These are phyloP conservation scores for Panorpa germanica DNA, from an alignment of 2,888 invertebrate species.

Conservation along the genomic window DNA sequence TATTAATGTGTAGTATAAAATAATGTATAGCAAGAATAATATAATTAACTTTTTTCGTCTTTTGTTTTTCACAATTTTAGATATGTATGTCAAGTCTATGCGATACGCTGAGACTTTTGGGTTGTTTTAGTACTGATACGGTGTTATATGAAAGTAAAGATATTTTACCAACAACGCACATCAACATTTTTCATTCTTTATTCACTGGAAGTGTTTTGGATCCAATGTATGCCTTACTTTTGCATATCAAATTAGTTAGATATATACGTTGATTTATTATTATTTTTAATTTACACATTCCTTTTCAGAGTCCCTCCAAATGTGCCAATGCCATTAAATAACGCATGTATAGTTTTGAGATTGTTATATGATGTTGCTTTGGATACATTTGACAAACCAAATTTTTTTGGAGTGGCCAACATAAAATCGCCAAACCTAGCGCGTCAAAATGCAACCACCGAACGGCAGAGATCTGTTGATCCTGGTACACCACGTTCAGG, in stretches of 20 bases:
- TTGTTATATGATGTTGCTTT: slow-evolving; percentile 87
- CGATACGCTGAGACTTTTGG: slow-evolving; percentile 78
- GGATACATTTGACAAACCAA: slow-evolving; percentile 85
- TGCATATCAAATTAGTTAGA: slow-evolving; percentile 11
- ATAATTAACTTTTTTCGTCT: slow-evolving; percentile 8
- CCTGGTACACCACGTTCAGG: slow-evolving; percentile 30
- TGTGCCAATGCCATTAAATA: slow-evolving; percentile 60
- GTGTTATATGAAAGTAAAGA: slow-evolving; percentile 27
- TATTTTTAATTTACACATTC: slow-evolving; percentile 5
- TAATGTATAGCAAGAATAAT: no score
- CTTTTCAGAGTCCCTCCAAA: slow-evolving; percentile 41
- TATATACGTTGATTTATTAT: slow-evolving; percentile 7
- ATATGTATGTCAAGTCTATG: slow-evolving; percentile 88
- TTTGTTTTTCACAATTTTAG: slow-evolving; percentile 23
- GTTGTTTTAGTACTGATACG: slow-evolving; percentile 56
- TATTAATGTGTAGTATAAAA: slow-evolving; percentile 24
- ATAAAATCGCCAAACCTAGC: slow-evolving; percentile 44
- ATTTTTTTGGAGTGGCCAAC: slow-evolving; percentile 43
- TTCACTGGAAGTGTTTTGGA: slow-evolving; percentile 61
- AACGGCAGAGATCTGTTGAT: no score
- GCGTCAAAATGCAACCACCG: slow-evolving; percentile 35
- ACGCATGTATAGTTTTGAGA: slow-evolving; percentile 70
- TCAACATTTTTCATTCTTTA: slow-evolving; percentile 40
- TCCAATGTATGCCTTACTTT: no score
- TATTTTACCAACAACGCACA: slow-evolving; percentile 20